Evolutionary conservation across 2,113 vertebrate species (phyloP), one percentile per base, ranked within the genome.

Genomic region (Elephas maximus): DNA sequence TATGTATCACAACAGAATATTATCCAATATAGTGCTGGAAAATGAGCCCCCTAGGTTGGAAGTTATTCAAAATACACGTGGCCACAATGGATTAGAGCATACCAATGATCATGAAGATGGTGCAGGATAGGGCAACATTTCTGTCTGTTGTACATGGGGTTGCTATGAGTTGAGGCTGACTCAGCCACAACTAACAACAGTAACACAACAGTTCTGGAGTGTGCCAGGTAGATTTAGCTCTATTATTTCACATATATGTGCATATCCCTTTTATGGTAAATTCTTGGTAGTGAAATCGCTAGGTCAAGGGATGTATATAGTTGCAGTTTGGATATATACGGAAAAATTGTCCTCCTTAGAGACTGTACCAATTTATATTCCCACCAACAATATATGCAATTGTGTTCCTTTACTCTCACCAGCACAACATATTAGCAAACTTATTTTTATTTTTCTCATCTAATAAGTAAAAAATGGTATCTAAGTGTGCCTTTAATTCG

Each of bases 381-480:
- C 2, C 21, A 51, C 33, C 30, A 48, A 24, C 60, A 77, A 30
- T 20, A 71, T 63, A 18, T 2, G 3, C 45, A 91, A 60, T 11
- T 24, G 28, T 67, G 0, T 63, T 93, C 45, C 88, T 88, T 65
- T 5, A 71, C 26, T 41, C 24, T 91, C 30, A 21, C 17, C n/a
- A 24, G 51, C 15, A 24, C 9, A 28, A 2, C 21, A 23, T 69
- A 20, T 71, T 71, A 53, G 24, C 9, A 15, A 84, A 33, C 20
- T 51, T 89, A 53, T 80, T 92, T 51, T 73, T 76, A 60, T 28
- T 89, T 91, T 96, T n/a, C 24, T 41, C 65, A 63, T 51, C 53
- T 88, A 53, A 87, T 37, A 8, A 5, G 12, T n/a, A 62, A 84
- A 76, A 78, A 93, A 37, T 53, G 15, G 67, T 33, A 33, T 24